Evolutionary conservation across 2,888 invertebrate species (phyloP), one percentile per base, ranked within the genome.

Genomic region (Dolomedes plantarius): DNA sequence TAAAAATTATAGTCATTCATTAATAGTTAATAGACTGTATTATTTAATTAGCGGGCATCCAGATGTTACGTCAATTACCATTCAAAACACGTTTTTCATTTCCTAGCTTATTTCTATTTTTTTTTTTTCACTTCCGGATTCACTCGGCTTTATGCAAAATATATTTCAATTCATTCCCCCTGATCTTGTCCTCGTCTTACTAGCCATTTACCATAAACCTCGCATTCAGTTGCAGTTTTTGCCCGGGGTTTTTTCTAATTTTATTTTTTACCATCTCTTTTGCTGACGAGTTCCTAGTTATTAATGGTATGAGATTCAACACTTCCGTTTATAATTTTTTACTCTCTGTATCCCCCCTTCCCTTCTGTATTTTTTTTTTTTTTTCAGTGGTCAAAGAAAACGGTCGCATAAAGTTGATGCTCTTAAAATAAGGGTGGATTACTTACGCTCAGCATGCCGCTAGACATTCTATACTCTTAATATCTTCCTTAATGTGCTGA

Each of bases 301-400:
- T 67, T 67, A 67, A 67, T 67, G 67, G 27, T 67, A 19, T n/a
- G 36, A 16, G 67, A 67, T 67, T 67, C 67, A 67, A 67, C 67
- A 36, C 67, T 32, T 67, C 67, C 67, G 67, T 67, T 67, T 67
- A 23, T 56, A 56, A 23, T 23, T 56, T 56, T 56, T 56, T 56
- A 16, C 23, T 23, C 16, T 56, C 23, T 11, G 7, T 5, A 23
- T 23, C 6, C 11, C 5, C 46, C 16, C 11, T 11, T 46, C 2
- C 2, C 11, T 36, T 36, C 36, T 36, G 36, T 36, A 7, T 36
- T 11, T 36, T 7, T 11, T 11, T 36, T 36, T 36, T 46, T 46
- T 46, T 46, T 46, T 11, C 6, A 23, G 56, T 56, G 56, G 56
- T 56, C 56, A 56, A 56, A 23, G 56, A 56, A 56, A 56, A 56